Conservation (phyloP, 2,113 vertebrate genomes). For the Rhodinocichla rosea region DNA sequence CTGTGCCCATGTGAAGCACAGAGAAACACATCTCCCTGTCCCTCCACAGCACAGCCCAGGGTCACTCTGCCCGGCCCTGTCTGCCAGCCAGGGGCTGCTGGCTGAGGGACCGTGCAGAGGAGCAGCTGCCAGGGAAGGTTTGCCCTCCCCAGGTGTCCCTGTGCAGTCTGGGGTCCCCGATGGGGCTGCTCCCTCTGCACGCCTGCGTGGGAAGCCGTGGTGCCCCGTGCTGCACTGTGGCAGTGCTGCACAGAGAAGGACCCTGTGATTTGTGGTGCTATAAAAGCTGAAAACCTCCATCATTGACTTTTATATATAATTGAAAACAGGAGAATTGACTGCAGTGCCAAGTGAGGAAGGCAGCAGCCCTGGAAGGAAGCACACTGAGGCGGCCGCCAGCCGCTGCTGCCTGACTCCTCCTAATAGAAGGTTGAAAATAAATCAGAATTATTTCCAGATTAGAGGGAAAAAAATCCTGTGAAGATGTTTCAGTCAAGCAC, state of each 20-base stretch:
- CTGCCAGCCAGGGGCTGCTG: neutral
- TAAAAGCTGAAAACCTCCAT: conserved; percentile 44
- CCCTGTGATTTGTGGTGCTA: conserved; percentile 10
- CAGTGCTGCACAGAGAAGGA: neutral
- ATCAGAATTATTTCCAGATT: conserved; percentile 62
- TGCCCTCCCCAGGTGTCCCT: neutral
- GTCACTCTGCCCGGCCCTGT: no score
- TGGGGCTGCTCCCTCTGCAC: neutral
- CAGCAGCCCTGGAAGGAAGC: conserved; percentile 35
- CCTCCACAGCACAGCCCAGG: neutral
- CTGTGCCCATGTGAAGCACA: accelerated
- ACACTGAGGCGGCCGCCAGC: neutral
- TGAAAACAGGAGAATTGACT: conserved; percentile 50
- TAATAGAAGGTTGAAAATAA: conserved; percentile 52
- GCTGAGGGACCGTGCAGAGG: accelerated
- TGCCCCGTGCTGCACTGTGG: neutral
- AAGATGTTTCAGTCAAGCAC: conserved; percentile 26
- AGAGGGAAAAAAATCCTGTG: neutral
- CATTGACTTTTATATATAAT: conserved; percentile 46
- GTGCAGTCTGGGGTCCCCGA: neutral
- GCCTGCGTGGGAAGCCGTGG: neutral
- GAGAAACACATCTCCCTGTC: neutral
- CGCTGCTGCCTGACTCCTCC: conserved; percentile 9
- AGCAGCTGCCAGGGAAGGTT: neutral
- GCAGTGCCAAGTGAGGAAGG: neutral